These are phyloP conservation scores for Tipula helvola DNA, from an alignment of 2,888 invertebrate species.

Conservation along the genomic window DNA sequence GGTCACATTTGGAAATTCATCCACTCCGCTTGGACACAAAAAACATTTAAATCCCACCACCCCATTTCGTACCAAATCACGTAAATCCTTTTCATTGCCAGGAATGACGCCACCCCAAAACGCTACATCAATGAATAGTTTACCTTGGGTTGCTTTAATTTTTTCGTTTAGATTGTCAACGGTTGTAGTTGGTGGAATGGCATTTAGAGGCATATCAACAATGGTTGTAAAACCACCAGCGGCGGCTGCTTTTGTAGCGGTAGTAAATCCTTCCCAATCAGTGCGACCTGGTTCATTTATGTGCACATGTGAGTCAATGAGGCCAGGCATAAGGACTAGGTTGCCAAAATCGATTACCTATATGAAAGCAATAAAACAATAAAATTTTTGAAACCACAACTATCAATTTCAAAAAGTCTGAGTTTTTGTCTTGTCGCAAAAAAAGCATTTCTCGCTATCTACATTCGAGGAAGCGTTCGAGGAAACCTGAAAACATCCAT, in stretches of 20 bases:
- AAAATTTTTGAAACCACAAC: too few relatives aligned
- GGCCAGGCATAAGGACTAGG: slow-evolving; percentile 50
- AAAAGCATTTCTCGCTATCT: too few relatives aligned
- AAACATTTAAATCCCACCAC: slow-evolving; percentile 67
- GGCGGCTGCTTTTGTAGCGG: slow-evolving; percentile 59
- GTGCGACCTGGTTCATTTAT: slow-evolving; percentile 61
- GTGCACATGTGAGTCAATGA: slow-evolving; percentile 61
- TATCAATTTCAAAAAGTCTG: too few relatives aligned
- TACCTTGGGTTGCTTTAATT: slow-evolving; percentile 42
- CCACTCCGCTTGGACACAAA: slow-evolving; percentile 52
- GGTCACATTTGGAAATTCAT: slow-evolving; percentile 53
- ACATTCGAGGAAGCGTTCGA: too few relatives aligned
- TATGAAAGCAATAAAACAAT: too few relatives aligned
- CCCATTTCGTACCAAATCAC: slow-evolving; percentile 46
- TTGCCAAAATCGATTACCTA: slow-evolving; percentile 39
- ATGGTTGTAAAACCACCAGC: slow-evolving; percentile 61
- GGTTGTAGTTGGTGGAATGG: slow-evolving; percentile 57
- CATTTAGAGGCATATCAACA: slow-evolving; percentile 62
- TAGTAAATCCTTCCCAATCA: slow-evolving; percentile 57
- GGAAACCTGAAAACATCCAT: too few relatives aligned
- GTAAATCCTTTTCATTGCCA: slow-evolving; percentile 48
- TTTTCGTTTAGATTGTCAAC: slow-evolving; percentile 48
- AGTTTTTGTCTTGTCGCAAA: too few relatives aligned
- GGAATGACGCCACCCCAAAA: slow-evolving; percentile 72
- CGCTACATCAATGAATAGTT: slow-evolving; percentile 54